Evolutionary conservation across 2,888 invertebrate genomes (phyloP).

Genomic region (Lycophotia porphyrea): DNA sequence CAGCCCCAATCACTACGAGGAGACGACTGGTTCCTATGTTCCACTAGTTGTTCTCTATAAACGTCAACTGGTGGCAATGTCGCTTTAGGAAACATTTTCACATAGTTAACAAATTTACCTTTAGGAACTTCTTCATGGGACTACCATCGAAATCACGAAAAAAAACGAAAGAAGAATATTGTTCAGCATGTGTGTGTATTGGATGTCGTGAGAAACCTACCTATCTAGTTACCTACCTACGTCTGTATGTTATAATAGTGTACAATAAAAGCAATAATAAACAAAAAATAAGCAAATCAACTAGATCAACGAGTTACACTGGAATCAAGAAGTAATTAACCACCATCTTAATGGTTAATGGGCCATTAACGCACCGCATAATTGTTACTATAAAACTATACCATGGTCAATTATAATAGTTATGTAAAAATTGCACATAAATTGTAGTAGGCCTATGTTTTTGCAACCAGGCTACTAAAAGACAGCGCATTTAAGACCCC

Average conservation of each 20-base stretch:
- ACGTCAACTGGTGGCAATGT: no score
- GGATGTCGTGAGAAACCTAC: neutral
- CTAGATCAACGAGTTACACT: slow-evolving; percentile 1
- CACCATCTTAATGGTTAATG: slow-evolving; percentile 7
- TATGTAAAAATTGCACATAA: neutral
- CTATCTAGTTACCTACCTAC: neutral
- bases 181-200: neutral
- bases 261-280: neutral
- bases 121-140: no score
- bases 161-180: no score
- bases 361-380: slow-evolving; percentile 1
- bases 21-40: no score
- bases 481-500: neutral
- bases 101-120: no score
- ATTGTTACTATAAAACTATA: slow-evolving; percentile 1
- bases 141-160: no score
- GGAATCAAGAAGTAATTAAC: slow-evolving; percentile 11
- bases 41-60: no score
- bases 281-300: slow-evolving; percentile 1
- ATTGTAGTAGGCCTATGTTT: neutral
- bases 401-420: neutral
- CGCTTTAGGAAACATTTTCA: no score
- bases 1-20: no score
- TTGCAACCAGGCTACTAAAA: neutral
- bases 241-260: neutral